phyloP scores from a whole-genome alignment of 1,140 invertebrate species.

The Tyrophagus putrescentiae region DNA sequence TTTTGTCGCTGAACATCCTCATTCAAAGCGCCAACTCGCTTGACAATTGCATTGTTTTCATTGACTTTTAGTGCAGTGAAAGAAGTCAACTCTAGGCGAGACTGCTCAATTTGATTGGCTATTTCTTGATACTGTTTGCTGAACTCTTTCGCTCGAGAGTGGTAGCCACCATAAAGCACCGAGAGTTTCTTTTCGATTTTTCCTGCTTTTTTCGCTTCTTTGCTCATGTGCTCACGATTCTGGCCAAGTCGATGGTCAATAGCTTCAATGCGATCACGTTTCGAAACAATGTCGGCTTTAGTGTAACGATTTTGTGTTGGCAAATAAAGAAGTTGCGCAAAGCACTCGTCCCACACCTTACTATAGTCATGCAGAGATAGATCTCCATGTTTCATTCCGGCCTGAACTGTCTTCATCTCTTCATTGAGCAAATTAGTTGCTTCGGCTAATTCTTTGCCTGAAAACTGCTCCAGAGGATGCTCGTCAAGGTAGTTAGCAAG shows the following conservation, averaged over 20 bases:
- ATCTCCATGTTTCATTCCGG: conserved; percentile 87
- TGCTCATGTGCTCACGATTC: conserved; percentile 83
- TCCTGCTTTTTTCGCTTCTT: conserved; percentile 82
- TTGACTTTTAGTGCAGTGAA: conserved; percentile 78
- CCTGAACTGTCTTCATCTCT: conserved; percentile 79
- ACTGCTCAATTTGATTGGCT: conserved; percentile 75
- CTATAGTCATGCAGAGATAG: conserved; percentile 74
- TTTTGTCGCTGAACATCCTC: conserved; percentile 85
- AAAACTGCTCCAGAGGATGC: conserved; percentile 62
- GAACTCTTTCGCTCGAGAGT: conserved; percentile 65
- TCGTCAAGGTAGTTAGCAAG: conserved; percentile 58
- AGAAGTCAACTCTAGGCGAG: conserved; percentile 71
- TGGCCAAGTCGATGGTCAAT: conserved; percentile 48
- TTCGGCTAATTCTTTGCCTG: conserved; percentile 51
- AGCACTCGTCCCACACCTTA: conserved; percentile 94
- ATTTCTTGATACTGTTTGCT: conserved; percentile 76
- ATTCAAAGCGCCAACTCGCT: conserved; percentile 66
- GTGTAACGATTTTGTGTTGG: conserved; percentile 80
- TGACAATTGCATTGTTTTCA: conserved; percentile 75
- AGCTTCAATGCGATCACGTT: conserved; percentile 87
- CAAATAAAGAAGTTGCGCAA: conserved; percentile 66
- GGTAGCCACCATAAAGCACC: conserved; percentile 79
- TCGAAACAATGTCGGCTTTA: conserved; percentile 77
- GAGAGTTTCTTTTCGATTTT: conserved; percentile 97
- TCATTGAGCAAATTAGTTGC: conserved; percentile 81